A percentile compares a stretch with the other conserved stretches of the same genome.
Evolutionary conservation across 2,888 invertebrate genomes (phyloP).

Genomic region (Apotomis capreana): DNA sequence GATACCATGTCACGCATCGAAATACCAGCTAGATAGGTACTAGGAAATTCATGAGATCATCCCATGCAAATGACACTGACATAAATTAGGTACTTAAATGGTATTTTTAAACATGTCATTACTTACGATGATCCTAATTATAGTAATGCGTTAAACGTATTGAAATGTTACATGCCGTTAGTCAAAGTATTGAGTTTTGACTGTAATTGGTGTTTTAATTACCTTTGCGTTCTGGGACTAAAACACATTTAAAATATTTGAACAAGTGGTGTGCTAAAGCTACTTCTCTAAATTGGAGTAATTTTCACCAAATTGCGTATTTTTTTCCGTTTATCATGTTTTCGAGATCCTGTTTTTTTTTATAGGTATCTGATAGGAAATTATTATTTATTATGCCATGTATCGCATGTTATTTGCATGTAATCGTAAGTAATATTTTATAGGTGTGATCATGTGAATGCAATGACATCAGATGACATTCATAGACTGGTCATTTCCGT

Average conservation of each 20-base stretch:
- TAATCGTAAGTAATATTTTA: no score
- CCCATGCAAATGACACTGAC: conserved; percentile 47
- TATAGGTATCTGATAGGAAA: no score
- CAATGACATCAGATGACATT: no score
- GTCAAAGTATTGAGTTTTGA: not conserved
- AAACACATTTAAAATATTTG: not conserved
- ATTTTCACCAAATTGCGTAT: no score
- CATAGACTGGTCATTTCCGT: no score
- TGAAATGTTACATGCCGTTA: not conserved
- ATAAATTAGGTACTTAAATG: conserved; percentile 10
- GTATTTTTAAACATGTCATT: conserved; percentile 27
- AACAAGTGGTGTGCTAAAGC: not conserved
- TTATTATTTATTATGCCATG: no score
- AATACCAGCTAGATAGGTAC: conserved; percentile 63
- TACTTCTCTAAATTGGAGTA: not conserved
- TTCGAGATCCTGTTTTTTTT: no score
- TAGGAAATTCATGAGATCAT: conserved; percentile 68
- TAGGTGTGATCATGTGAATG: no score
- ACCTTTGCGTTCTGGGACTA: not conserved
- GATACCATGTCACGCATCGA: conserved; percentile 73
- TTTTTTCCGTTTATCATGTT: no score
- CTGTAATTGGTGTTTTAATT: not conserved
- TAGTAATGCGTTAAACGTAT: not conserved
- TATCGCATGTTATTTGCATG: no score
- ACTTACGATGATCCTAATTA: conserved; percentile 8